Base-by-base conservation (phyloP, 2,113 vertebrate genomes). In the Empidonax alnorum region DNA sequence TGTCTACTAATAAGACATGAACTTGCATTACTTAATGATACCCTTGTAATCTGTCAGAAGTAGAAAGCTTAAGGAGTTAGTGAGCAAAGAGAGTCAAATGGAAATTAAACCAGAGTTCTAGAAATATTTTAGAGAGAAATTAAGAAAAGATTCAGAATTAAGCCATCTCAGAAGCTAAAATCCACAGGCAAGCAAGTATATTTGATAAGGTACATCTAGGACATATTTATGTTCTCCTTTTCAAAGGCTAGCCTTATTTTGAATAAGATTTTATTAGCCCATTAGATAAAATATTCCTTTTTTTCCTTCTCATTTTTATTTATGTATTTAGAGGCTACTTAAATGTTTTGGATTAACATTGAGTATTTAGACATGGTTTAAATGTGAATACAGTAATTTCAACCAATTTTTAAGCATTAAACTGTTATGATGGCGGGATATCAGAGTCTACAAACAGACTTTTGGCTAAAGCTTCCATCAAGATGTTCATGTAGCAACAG, bases 11-110 rank as follows among this genome's bases (percentile, higher is more conserved):
- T 84, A 95, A 95, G 78, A 86, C 92, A 96, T 95, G 94, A 95
- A 96, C 93, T 93, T 93, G 94, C 92, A 96, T 94, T 95, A 96
- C 87, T 96, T 96, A 96, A 95, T 88, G 93, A 84, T 88, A 92
- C 79, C 47, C 65, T 95, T 90, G 94, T 92, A 96, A 95, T 92
- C 87, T 92, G 85, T 78, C 93, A 96, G 65, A 91, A 89, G 66
- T 31, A 85, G 92, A 86, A 95, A 91, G 86, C 56, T 88, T 80
- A 93, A 91, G 81, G 78, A 84, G 85, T 24, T 92, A 67, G 55
- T 21, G 52, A 92, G 88, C 55, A 92, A 62, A 87, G 88, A 79
- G 53, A 86, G 68, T 78, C 42, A 81, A 91, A 87, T 75, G 79
- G 82, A 96, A 96, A 96, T 91, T 56, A 86, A 75, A 63, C 35